Evolutionary conservation across 1,140 invertebrate genomes (phyloP), one percentile per base, ranked within the genome.

Genomic region (Dendroctonus ponderosae): DNA sequence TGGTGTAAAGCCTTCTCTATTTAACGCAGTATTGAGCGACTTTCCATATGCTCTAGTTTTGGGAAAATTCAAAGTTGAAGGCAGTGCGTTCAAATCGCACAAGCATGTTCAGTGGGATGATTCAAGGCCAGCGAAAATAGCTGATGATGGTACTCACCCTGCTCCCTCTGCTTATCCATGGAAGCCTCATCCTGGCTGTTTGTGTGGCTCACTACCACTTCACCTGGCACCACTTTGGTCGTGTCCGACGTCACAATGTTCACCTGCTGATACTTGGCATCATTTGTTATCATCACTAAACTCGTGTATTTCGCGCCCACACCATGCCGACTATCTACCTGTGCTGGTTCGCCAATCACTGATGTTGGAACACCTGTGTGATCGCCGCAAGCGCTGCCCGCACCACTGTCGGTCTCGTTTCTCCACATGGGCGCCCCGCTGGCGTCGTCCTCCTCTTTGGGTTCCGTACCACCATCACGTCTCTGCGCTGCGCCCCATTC

Each of bases 211-310:
- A 85, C 84, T 65, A 82, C 80, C 66, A 84, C 73, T 51, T 53
- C 57, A 42, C 64, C 64, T 69, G 85, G 84, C 74, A 88, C 82
- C 67, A 89, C 80, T 69, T 83, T 87, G 70, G 87, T 90, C 70
- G 87, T 89, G 74, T 89, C 87, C 68, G 83, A 85, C 63, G 87
- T 87, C 72, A 89, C 84, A 51, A 90, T 87, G 75, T 85, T 89
- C 68, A 89, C 87, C 70, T 85, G 82, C 50, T 83, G 81, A 67
- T 83, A 82, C 6, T 66, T 62, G 6, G 26, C 42, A 50, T 72
- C 61, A 63, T 69, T 61, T 70, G 88, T 93, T 79, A 93, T 92
- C 90, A 91, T 92, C 78, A 92, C 89, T 81, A 91, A 84, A 81
- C 91, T 92, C 71, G 88, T 90, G 76, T 91, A 92, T 74, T 88